These are phyloP conservation scores for Amia ocellicauda DNA, from an alignment of 2,113 vertebrate genomes.

Conservation along the genomic window DNA sequence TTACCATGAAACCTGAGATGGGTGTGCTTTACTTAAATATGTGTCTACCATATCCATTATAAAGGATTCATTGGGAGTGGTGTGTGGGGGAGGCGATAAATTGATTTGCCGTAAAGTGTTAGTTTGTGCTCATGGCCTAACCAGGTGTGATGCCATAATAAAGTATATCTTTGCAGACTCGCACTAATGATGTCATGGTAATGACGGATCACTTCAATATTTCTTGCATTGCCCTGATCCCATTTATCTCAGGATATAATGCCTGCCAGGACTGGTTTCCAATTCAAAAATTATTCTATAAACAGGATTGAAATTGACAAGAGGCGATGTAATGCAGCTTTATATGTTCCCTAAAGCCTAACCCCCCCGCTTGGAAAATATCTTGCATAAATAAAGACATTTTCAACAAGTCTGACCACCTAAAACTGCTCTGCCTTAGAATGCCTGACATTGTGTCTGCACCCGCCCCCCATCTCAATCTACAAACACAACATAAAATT, in stretches of 20 bases:
- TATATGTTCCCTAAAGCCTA: constrained; percentile 24
- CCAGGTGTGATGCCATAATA: background rate
- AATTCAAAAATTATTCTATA: constrained; percentile 38
- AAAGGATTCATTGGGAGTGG: too few relatives aligned
- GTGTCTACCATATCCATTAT: too few relatives aligned
- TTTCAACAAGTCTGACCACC: background rate
- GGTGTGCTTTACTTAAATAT: too few relatives aligned
- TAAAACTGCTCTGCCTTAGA: too few relatives aligned
- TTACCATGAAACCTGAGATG: too few relatives aligned
- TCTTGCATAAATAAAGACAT: background rate
- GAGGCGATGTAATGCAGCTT: constrained; percentile 17
- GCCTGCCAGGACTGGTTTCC: constrained; percentile 29
- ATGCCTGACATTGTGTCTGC: constrained; percentile 3
- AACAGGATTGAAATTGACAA: constrained; percentile 31
- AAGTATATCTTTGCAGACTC: background rate
- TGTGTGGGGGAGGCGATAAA: too few relatives aligned
- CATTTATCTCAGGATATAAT: constrained; percentile 35
- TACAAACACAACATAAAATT: constrained; percentile 32
- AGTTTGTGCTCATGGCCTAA: background rate
- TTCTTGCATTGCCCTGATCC: constrained; percentile 14
- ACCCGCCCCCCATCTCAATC: constrained; percentile 4
- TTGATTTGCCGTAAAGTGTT: background rate
- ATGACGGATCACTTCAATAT: constrained; percentile 39
- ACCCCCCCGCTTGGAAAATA: constrained; percentile 27
- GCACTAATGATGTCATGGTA: constrained; percentile 23